phyloP scores from a whole-genome alignment of 2,113 vertebrate species.

The Chascanopsetta lugubris region DNA sequence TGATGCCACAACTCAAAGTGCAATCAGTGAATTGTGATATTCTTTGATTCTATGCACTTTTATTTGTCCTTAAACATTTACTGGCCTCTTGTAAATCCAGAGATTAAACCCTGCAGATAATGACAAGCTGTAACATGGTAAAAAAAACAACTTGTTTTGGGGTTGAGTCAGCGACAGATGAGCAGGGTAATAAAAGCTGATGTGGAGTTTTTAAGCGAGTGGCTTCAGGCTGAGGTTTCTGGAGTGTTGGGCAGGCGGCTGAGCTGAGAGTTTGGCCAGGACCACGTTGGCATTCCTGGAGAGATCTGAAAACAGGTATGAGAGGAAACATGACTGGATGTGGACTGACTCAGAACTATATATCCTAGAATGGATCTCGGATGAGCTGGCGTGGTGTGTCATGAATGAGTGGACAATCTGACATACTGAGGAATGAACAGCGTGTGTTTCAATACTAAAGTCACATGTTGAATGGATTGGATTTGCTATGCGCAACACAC shows the following conservation, averaged over 20 bases:
- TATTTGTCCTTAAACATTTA: constrained; percentile 17
- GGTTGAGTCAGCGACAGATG: neutral
- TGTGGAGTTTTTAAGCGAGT: neutral
- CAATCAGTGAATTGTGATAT: neutral
- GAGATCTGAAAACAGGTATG: neutral
- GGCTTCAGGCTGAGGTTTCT: neutral
- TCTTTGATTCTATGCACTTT: constrained; percentile 11
- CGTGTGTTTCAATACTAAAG: neutral
- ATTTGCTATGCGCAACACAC: neutral
- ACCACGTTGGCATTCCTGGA: neutral
- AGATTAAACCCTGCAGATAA: constrained; percentile 5
- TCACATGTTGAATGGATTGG: neutral
- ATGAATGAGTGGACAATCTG: neutral
- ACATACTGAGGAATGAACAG: neutral
- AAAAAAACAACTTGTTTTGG: neutral
- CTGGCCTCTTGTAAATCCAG: constrained; percentile 3
- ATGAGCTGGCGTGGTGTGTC: neutral
- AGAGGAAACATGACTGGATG: neutral
- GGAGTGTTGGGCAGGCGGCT: neutral
- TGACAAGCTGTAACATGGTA: neutral
- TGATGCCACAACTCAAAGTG: neutral
- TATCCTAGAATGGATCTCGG: too few species aligned
- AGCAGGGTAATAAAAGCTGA: neutral
- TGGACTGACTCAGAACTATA: neutral
- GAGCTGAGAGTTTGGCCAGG: neutral